Base-by-base conservation (phyloP, 2,113 vertebrate genomes). In the Urocynchramus pylzowi region DNA sequence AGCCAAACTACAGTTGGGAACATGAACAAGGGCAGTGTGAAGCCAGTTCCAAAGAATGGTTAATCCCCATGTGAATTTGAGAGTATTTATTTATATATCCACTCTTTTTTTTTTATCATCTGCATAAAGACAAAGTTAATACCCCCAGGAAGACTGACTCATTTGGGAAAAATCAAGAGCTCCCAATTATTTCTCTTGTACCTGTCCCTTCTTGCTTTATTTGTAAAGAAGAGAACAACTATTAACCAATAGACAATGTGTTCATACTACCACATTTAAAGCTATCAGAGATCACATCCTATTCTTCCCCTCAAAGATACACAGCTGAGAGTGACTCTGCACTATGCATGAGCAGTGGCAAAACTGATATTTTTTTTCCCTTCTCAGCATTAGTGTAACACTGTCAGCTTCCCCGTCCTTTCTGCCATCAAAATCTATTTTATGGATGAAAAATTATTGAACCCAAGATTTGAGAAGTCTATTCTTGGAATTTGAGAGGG, bases 201-300 rank as follows among this genome's bases (percentile, higher is more conserved):
- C 96, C 93, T 97, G 97, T 70, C 91, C 37, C 13, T 83, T 96
- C 97, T 97, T 93, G 97, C 85, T 96, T 92, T 84, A 86, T 79
- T 91, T 85, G 75, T 77, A 75, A 84, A 61, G 35, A 86, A 82
- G 57, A 65, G 47, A 86, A 67, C 35, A 21, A 13, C 76, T 87
- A 24, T 74, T 63, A 68, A 60, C 78, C 67, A 92, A 85, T 9
- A 52, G 39, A 39, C 54, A 87, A 27, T 16, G 6, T 45, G 22
- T 50, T 23, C 18, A 13, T 26, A 53, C 27, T 15, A 41, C 69
- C 7, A 59, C 52, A 90, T 59, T 37, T 3, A 41, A 39, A 95
- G 84, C 4, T 35, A 61, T n/a, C 28, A 73, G 56, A 91, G 52
- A 84, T 79, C 64, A 68, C 16, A n/a, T 45, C 26, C 22, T 47